A percentile compares a stretch with the other conserved stretches of the same genome.
Conservation (phyloP, 2,113 vertebrate genomes). For the Neotoma lepida region DNA sequence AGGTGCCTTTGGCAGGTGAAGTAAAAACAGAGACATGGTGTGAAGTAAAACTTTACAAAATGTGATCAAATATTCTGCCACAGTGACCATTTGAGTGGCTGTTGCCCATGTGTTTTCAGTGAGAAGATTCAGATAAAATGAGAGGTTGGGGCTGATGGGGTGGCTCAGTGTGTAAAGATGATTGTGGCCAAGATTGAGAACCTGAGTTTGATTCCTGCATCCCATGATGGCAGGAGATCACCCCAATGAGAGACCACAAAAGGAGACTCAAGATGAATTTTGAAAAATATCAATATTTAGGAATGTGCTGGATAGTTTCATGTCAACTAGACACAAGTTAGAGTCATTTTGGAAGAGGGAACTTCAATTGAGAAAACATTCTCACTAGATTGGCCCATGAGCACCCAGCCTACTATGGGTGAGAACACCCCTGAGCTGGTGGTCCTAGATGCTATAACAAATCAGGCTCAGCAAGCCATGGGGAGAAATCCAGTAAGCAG, state of each 20-base stretch:
- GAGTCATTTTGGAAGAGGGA: background rate
- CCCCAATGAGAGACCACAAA: background rate
- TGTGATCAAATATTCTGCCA: background rate
- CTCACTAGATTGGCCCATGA: too few relatives aligned
- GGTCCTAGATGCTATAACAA: background rate
- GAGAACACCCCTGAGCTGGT: background rate
- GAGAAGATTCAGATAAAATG: slow-evolving; percentile 3
- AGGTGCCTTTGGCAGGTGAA: too few relatives aligned
- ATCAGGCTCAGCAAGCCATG: background rate
- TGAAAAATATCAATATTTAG: background rate
- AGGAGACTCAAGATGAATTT: background rate
- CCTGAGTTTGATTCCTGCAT: background rate
- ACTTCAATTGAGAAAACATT: background rate
- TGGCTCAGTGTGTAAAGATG: background rate
- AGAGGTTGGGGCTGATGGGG: too few relatives aligned
- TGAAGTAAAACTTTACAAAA: background rate
- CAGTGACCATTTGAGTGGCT: background rate
- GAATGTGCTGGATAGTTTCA: too few relatives aligned
- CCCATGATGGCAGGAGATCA: background rate
- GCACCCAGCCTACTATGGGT: background rate
- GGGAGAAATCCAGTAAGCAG: background rate
- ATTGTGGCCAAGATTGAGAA: background rate
- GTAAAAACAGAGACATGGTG: too few relatives aligned
- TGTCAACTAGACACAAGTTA: background rate
- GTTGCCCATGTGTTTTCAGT: background rate